Evolutionary conservation across 1,140 invertebrate species (phyloP), one percentile per base, ranked within the genome.

Genomic region (Drosophila biarmipes): DNA sequence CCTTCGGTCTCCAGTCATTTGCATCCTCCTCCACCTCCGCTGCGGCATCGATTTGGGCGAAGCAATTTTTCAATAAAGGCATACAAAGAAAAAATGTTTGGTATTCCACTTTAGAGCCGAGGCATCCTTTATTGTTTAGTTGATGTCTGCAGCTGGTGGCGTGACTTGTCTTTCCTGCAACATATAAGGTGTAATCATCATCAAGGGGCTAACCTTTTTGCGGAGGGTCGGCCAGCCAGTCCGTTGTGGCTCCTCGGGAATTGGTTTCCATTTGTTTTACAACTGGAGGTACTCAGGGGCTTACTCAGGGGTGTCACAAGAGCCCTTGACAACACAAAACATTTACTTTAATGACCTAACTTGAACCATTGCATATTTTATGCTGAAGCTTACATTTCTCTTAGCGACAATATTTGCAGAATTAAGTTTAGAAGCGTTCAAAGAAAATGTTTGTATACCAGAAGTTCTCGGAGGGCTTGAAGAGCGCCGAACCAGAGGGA

Each of bases 41-140:
- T 48, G 51, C 63, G 64, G 42, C 67, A 69, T 71, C 67, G 67
- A 71, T 69, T 69, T 56, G 67, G 64, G 49, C 63, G 15, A 55
- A 69, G 42, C 67, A 56, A 71, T 71, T 71, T 69, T 71, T 71
- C 67, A 71, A 71, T 71, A 71, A 69, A 56, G 59, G 45, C 67
- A 48, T 48, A 56, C 67, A 69, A 69, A 40, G 51, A 48, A 71
- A 69, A 69, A 71, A 71, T 71, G 49, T 69, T 69, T 69, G 66
- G 49, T 38, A 69, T 69, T 68, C 66, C 66, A 55, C 63, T 69
- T 68, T 45, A 24, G 38, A 69, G 40, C 17, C 31, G 34, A 55
- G 51, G 63, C 40, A 69, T 46, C 42, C 66, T 38, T 69, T 68
- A 46, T 69, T 69, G 63, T 55, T 69, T 56, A 69, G 49, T 56